phyloP scores from a whole-genome alignment of 2,797 vertebrate species.

The Esox masquinongy region DNA sequence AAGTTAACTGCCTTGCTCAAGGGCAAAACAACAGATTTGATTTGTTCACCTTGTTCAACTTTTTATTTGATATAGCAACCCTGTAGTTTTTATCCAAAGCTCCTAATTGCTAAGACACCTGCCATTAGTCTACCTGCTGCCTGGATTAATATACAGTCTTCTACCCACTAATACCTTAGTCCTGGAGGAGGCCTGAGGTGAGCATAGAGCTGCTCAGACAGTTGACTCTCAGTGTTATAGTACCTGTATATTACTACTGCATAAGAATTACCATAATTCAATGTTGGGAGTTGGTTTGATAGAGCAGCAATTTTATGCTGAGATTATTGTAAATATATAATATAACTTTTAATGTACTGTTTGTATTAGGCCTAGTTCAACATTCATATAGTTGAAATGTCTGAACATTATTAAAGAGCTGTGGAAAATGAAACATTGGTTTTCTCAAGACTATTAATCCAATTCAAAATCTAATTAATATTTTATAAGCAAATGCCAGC shows the following conservation, averaged over 20 bases:
- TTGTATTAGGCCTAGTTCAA: neutral
- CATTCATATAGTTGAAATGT: neutral
- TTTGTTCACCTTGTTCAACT: no score
- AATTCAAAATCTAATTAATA: constrained; percentile 29
- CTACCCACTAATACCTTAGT: neutral
- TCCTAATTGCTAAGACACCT: no score
- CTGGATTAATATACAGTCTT: neutral
- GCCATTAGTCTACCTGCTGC: no score
- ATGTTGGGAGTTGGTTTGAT: neutral
- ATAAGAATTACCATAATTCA: neutral
- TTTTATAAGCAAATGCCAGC: constrained; percentile 26
- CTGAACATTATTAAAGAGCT: neutral
- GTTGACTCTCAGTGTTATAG: neutral
- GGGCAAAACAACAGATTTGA: no score
- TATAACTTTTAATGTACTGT: neutral
- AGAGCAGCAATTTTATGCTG: neutral
- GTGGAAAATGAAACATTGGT: neutral
- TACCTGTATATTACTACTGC: neutral
- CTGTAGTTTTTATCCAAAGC: no score
- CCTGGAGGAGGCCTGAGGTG: neutral
- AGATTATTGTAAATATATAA: neutral
- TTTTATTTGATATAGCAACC: no score
- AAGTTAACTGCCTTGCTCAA: no score
- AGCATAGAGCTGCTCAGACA: neutral
- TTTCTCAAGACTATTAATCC: constrained; percentile 21